Conservation (phyloP, 2,888 invertebrate genomes). For the Baccha elongata region DNA sequence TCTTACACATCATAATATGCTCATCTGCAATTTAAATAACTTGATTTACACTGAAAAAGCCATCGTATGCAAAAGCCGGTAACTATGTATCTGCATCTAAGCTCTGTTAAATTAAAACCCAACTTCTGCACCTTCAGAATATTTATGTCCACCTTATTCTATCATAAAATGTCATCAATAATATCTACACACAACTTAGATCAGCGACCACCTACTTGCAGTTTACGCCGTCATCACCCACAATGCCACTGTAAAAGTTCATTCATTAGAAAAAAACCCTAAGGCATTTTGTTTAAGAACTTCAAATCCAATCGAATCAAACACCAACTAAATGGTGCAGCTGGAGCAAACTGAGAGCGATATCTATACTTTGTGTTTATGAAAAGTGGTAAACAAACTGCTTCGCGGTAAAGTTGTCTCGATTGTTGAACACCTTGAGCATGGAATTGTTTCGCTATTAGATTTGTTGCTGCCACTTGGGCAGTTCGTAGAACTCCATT, state of each 20-base stretch:
- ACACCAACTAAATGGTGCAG: conserved; percentile 1
- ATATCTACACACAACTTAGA: too few species aligned
- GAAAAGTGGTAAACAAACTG: conserved; percentile 39
- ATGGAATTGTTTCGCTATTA: conserved; percentile 26
- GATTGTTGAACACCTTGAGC: conserved; percentile 68
- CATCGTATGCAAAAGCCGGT: background rate
- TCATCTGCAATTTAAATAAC: conserved; percentile 44
- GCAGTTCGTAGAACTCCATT: conserved; percentile 25
- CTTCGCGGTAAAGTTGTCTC: conserved; percentile 42
- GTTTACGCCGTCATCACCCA: conserved; percentile 32
- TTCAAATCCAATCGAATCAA: conserved; percentile 14
- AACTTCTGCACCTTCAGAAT: conserved; percentile 19
- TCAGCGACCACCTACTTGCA: conserved; percentile 55
- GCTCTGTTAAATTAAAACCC: conserved; percentile 22
- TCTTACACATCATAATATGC: background rate
- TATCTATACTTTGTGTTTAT: background rate
- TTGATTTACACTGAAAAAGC: conserved; percentile 40
- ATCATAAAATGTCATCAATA: conserved; percentile 49
- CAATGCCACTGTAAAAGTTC: conserved; percentile 26
- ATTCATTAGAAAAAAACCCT: conserved; percentile 39
- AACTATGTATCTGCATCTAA: conserved; percentile 3
- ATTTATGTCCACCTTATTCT: background rate
- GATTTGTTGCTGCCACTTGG: conserved; percentile 44
- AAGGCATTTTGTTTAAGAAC: conserved; percentile 10
- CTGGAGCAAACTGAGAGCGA: background rate